Evolutionary conservation across 2,113 vertebrate species (phyloP).

Genomic region (Phalacrocorax aristotelis): DNA sequence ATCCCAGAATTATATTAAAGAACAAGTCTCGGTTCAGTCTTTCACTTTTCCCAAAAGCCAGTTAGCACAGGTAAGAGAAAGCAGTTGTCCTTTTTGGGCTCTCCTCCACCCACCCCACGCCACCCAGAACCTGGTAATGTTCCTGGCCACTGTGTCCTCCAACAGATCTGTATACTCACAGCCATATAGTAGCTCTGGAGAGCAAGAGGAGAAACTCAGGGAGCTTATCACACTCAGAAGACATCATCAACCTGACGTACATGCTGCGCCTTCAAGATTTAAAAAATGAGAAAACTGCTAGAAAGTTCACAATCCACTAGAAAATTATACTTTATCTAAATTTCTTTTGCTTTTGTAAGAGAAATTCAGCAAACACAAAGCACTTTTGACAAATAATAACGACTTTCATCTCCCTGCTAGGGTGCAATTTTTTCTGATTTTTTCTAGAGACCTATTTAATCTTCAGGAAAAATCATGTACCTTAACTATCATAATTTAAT

Average conservation of each 20-base stretch:
- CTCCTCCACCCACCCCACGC: not conserved
- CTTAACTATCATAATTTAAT: not conserved
- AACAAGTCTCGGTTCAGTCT: not conserved
- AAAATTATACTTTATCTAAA: not conserved
- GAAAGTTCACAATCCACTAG: not conserved
- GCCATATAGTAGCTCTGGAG: not conserved
- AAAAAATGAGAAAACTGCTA: not conserved
- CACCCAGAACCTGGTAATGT: rapidly evolving
- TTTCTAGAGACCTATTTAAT: not conserved
- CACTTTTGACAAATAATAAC: not conserved
- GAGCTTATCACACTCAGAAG: not conserved
- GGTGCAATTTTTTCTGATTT: not conserved
- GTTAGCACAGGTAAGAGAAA: not conserved
- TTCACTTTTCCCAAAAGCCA: not conserved
- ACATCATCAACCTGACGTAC: not conserved
- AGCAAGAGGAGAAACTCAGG: not conserved
- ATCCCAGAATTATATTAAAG: not conserved
- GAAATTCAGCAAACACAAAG: not conserved
- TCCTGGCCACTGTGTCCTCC: not conserved
- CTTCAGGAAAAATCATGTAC: not conserved
- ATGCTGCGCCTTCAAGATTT: not conserved
- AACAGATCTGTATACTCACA: not conserved
- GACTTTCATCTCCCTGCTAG: not conserved
- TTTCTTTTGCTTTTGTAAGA: not conserved
- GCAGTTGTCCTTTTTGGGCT: not conserved